These are phyloP conservation scores for Nemurella pictetii DNA, from an alignment of 2,888 invertebrate genomes.

Conservation along the genomic window DNA sequence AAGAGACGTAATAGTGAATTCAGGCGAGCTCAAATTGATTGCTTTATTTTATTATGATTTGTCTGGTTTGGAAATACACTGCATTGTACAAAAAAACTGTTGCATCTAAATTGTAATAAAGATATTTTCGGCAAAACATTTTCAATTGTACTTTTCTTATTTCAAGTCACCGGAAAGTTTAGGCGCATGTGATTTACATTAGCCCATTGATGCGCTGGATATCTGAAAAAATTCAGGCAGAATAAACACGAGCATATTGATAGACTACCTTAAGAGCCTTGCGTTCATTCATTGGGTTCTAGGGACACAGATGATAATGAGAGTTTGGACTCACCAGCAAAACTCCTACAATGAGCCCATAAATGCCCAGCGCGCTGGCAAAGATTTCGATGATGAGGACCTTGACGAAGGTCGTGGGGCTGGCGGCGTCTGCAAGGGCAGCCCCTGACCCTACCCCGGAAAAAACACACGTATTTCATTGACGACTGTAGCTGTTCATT, in stretches of 20 bases:
- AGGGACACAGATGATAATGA: too few relatives aligned
- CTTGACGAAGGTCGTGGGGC: not conserved
- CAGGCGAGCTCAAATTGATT: too few relatives aligned
- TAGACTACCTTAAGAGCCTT: too few relatives aligned
- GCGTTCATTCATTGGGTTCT: too few relatives aligned
- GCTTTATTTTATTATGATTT: not conserved
- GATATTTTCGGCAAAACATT: not conserved
- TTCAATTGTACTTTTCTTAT: not conserved
- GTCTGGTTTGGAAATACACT: not conserved
- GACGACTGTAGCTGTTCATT: not conserved
- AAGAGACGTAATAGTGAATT: too few relatives aligned
- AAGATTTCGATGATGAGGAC: constrained; percentile 28
- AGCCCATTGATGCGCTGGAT: not conserved
- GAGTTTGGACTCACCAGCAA: constrained; percentile 14
- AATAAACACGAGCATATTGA: too few relatives aligned
- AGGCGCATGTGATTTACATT: too few relatives aligned
- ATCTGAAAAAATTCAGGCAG: too few relatives aligned
- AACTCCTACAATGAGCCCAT: constrained; percentile 11
- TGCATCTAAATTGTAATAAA: not conserved
- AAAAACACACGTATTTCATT: not conserved
- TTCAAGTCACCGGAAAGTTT: too few relatives aligned
- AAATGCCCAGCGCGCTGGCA: constrained; percentile 12
- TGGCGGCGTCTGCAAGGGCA: constrained; percentile 12
- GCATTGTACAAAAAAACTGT: not conserved
- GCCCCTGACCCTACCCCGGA: constrained; percentile 16